phyloP scores from a whole-genome alignment of 2,888 invertebrate species.

The Megaustenia siamemsis region DNA sequence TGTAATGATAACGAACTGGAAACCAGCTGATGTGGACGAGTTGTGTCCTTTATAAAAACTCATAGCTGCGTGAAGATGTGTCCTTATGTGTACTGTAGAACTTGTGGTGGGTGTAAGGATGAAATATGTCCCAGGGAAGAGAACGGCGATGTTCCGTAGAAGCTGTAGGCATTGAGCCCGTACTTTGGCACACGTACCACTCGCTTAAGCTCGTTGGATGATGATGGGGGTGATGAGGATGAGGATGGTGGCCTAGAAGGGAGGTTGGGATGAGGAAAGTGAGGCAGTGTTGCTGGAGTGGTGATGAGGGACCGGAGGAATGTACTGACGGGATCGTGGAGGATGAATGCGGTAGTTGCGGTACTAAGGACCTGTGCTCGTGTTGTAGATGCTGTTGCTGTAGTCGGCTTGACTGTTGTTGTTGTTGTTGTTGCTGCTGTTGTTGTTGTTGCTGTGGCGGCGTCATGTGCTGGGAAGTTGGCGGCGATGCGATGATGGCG shows the following conservation, averaged over 20 bases:
- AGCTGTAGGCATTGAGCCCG: constrained; percentile 83
- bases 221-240: constrained; percentile 56
- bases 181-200: constrained; percentile 89
- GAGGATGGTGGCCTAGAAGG: constrained; percentile 50
- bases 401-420: background rate
- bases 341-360: constrained; percentile 30
- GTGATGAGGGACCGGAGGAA: constrained; percentile 39
- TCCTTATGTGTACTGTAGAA: constrained; percentile 74
- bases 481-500: constrained; percentile 31
- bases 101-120: constrained; percentile 72
- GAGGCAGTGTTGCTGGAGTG: constrained; percentile 29
- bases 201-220: constrained; percentile 84
- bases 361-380: background rate
- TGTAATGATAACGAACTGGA: too few relatives aligned
- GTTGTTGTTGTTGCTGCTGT: constrained; percentile 27
- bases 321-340: constrained; percentile 40
- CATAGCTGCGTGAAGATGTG: too few relatives aligned
- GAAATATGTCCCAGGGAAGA: constrained; percentile 70
- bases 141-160: constrained; percentile 85
- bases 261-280: constrained; percentile 50
- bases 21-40: too few relatives aligned
- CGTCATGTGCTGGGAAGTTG: constrained; percentile 3
- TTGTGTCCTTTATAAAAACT: too few relatives aligned
- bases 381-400: constrained; percentile 44
- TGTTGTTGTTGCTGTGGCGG: background rate